A percentile compares a stretch with the other conserved stretches of the same genome.
These are phyloP conservation scores for Drosophila takahashii DNA, from an alignment of 1,140 invertebrate species.

Conservation along the genomic window DNA sequence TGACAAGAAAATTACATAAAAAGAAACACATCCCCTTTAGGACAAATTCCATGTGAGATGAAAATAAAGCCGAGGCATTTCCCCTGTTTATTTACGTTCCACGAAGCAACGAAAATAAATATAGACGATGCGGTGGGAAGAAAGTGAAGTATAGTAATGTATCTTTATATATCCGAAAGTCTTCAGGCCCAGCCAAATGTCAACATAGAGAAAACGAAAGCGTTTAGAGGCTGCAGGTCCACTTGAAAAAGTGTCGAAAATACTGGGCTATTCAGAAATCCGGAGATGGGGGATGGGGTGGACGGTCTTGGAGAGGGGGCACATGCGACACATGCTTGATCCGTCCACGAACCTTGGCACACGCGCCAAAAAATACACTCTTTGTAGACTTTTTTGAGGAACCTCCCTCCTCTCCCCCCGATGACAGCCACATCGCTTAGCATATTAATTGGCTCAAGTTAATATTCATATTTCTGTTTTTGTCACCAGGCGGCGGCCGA, in stretches of 20 bases:
- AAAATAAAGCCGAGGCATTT: slow-evolving; percentile 62
- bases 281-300: too few relatives aligned
- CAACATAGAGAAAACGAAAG: slow-evolving; percentile 52
- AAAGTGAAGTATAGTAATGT: slow-evolving; percentile 27
- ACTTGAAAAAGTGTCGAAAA: slow-evolving; percentile 22
- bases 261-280: neutral
- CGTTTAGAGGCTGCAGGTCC: slow-evolving; percentile 44
- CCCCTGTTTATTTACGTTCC: slow-evolving; percentile 76
- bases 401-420: slow-evolving; percentile 7
- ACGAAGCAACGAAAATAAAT: slow-evolving; percentile 74
- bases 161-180: slow-evolving; percentile 26
- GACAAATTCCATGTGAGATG: slow-evolving; percentile 11
- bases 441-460: slow-evolving; percentile 79
- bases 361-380: slow-evolving; percentile 60
- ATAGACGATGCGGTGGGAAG: slow-evolving; percentile 47
- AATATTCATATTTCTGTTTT: slow-evolving; percentile 70
- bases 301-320: neutral
- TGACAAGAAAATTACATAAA: slow-evolving; percentile 47
- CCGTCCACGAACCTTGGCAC: slow-evolving; percentile 67
- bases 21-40: slow-evolving; percentile 1
- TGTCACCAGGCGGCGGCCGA: slow-evolving; percentile 45
- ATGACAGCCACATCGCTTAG: slow-evolving; percentile 70
- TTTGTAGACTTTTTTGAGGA: neutral
- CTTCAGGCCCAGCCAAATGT: slow-evolving; percentile 65
- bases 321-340: slow-evolving; percentile 67